A percentile compares a stretch with the other conserved stretches of the same genome.
These are phyloP conservation scores for Oscheius sp. DNA, from an alignment of 2,888 invertebrate genomes.

Conservation along the genomic window DNA sequence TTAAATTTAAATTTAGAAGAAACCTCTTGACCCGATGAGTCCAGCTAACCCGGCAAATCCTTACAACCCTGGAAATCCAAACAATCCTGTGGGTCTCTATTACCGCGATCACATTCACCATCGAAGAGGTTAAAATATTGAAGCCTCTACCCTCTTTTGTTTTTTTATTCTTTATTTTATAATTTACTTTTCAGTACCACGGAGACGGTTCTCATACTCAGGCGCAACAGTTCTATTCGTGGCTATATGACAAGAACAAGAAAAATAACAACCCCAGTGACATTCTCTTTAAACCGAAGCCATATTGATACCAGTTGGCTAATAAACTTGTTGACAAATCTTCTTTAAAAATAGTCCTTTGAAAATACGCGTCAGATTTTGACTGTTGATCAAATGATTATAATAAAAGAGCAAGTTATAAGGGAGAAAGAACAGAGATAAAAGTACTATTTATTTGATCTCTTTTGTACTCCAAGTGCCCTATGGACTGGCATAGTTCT, in stretches of 20 bases:
- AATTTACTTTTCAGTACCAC: conserved; percentile 24
- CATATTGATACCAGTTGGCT: background rate
- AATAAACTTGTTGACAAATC: conserved; percentile 24
- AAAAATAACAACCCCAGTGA: background rate
- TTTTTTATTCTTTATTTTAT: background rate
- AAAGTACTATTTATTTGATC: too few species aligned
- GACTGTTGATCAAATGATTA: too few species aligned
- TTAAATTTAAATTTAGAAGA: too few species aligned
- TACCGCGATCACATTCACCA: background rate
- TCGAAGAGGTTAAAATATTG: conserved; percentile 16
- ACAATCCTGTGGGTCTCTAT: conserved; percentile 22
- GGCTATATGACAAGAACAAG: conserved; percentile 35
- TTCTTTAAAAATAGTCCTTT: too few species aligned
- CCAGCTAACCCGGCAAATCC: background rate
- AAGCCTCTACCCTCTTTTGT: background rate
- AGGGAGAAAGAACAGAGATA: too few species aligned
- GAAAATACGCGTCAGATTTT: too few species aligned
- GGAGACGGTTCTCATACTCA: conserved; percentile 34
- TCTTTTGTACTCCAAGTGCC: too few species aligned
- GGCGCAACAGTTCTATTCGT: conserved; percentile 46
- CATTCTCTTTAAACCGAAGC: conserved; percentile 26
- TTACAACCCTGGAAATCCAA: background rate
- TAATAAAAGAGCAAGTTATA: too few species aligned
- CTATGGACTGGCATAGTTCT: too few species aligned
- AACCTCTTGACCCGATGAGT: too few species aligned